These are phyloP conservation scores for Lasioglossum leucozonium DNA, from an alignment of 2,888 invertebrate genomes.

Conservation along the genomic window DNA sequence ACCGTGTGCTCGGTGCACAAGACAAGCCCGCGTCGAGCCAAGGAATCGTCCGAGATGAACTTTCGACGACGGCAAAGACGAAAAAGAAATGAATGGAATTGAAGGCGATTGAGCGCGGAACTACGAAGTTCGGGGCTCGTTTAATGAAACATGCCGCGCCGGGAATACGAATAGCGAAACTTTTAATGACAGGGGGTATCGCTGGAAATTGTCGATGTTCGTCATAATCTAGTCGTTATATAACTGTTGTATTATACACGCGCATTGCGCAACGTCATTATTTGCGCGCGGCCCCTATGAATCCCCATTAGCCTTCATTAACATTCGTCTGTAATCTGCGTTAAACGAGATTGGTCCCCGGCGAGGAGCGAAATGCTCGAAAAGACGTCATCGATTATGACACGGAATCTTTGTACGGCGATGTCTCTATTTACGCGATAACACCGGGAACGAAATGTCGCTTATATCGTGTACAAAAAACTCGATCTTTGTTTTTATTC, in stretches of 20 bases:
- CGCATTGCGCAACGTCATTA: slow-evolving; percentile 58
- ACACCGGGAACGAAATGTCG: not conserved
- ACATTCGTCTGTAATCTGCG: slow-evolving; percentile 57
- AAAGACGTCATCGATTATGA: not conserved
- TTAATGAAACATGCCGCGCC: not conserved
- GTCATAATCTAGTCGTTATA: slow-evolving; percentile 51
- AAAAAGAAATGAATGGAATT: not conserved
- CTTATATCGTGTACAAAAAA: not conserved
- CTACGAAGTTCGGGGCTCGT: not conserved
- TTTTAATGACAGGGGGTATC: not conserved
- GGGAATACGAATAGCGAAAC: not conserved
- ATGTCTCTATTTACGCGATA: not conserved
- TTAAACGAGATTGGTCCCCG: slow-evolving; percentile 41
- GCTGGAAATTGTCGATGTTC: slow-evolving; percentile 37
- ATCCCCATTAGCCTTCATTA: slow-evolving; percentile 68
- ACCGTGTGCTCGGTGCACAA: not conserved
- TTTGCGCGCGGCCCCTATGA: slow-evolving; percentile 49
- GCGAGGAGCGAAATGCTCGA: slow-evolving; percentile 6
- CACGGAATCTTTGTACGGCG: not conserved
- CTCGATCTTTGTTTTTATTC: not conserved
- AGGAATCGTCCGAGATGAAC: not conserved
- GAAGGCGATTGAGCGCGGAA: not conserved
- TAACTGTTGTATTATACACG: slow-evolving; percentile 38
- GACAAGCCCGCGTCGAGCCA: not conserved
- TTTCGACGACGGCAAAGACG: not conserved